Percentiles rank a stretch among this genome's conserved stretches.
Evolutionary conservation across 2,113 vertebrate genomes (phyloP).

Genomic region (Ageneiosus marmoratus): DNA sequence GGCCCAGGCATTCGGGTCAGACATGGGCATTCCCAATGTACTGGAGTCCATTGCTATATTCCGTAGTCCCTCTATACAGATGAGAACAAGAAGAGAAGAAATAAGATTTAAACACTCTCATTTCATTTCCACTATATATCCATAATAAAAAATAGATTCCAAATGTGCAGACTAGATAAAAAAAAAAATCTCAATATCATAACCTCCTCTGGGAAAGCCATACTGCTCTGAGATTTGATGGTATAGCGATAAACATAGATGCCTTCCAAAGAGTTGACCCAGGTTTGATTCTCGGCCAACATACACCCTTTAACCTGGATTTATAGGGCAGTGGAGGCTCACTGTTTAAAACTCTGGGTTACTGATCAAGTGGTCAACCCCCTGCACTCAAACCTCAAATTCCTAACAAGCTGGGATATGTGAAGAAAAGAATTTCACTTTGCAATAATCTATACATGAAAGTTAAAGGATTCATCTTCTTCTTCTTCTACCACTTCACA

Average conservation of each 20-base stretch:
- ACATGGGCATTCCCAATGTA: conserved; percentile 87
- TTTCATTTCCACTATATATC: neutral
- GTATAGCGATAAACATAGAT: too few species aligned
- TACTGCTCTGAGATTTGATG: neutral
- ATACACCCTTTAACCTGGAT: too few species aligned
- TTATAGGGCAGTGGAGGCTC: too few species aligned
- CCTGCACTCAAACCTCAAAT: too few species aligned
- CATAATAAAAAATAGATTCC: neutral
- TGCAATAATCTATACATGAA: neutral
- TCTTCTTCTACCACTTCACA: too few species aligned
- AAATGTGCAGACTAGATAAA: conserved; percentile 2
- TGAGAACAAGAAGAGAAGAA: conserved; percentile 24
- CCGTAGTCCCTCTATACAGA: conserved; percentile 78
- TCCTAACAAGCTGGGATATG: too few species aligned
- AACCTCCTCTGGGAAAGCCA: neutral
- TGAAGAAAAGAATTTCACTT: neutral
- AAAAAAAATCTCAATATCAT: neutral
- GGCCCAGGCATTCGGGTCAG: conserved; percentile 88
- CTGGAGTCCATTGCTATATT: conserved; percentile 85
- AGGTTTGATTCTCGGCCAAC: too few species aligned
- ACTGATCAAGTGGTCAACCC: too few species aligned
- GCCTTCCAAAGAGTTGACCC: too few species aligned
- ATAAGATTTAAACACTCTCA: neutral
- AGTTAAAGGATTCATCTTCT: too few species aligned
- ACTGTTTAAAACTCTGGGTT: too few species aligned